Base-by-base conservation (phyloP, 2,888 invertebrate genomes). In the Oasisia sp. region DNA sequence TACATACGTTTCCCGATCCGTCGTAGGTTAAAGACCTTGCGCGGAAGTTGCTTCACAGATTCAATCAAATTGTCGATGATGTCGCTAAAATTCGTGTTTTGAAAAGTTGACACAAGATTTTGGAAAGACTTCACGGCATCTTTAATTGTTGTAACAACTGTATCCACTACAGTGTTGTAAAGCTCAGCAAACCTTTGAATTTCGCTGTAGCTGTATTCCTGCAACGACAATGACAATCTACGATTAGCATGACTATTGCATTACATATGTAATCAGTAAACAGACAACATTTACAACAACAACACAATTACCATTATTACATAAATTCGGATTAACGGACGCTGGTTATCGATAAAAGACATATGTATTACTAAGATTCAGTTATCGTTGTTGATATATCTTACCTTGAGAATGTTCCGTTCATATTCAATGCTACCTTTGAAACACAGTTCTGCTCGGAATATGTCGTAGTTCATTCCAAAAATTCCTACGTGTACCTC, bases 61-160 rank as follows among this genome's bases (percentile, higher is more conserved):
- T 56, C 44, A 4, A 91, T 74, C 32, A 91, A 74, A 14, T 89
- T 27, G 8, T 56, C 32, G 32, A 56, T 32, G 32, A 74, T 91
- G 74, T 91, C 91, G 32, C 32, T 74, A 32, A 91, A 56, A 32
- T 74, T 32, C 56, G 32, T 58, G 32, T 74, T 74, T 19, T 91
- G 74, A 74, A 74, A 56, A n/a, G 32, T 32, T 74, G 32, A 58
- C 32, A 74, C 32, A 32, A 74, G 58, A 91, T n/a, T 32, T n/a
- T 91, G n/a, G 91, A 91, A 58, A 74, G 32, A 58, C 44, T 32
- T 91, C 9, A 91, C 91, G 38, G 45, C 45, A 45, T 50, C 45
- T 50, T 91, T 91, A 5, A 91, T 74, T 74, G 74, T 74, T 74
- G 19, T 74, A 27, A 74, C 27, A n/a, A 74, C 74, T 74, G 74